Base-by-base conservation (phyloP, 2,888 invertebrate genomes). In the Stramonita haemastoma region DNA sequence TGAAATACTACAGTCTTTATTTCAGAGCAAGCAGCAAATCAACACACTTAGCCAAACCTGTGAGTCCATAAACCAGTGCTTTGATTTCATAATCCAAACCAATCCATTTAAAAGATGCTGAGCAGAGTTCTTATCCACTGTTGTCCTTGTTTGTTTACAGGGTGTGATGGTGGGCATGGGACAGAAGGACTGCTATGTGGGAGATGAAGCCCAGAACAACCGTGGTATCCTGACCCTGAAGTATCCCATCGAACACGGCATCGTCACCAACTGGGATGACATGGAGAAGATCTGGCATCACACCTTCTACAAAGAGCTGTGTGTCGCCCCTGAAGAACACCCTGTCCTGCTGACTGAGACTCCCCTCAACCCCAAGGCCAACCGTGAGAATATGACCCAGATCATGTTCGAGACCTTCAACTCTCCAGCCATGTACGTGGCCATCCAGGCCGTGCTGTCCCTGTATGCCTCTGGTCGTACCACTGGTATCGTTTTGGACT, bases 391-490 rank as follows among this genome's bases (percentile, higher is more conserved):
- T 97, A 98, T 98, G 98, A 98, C 98, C 91, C 93, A 94, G 92
- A 94, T 92, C 92, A 95, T 93, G 94, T 94, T 93, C 87, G 94
- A 95, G 96, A 98, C 98, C 91, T 96, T 96, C 96, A 97, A 96
- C 95, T 95, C 96, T 94, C 98, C 98, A 92, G 98, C 98, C 73
- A 98, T 98, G 98, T 98, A 98, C 96, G 98, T 98, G 92, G 98
- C 98, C 96, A 98, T 98, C 97, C 98, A 98, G 97, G 98, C 98
- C 94, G 98, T 98, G 94, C 97, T 98, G 92, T 98, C 98, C 83
- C 97, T 98, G 96, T 98, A 98, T 97, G 98, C 98, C 93, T 98
- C 98, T 96, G 98, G 98, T 97, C 98, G 98, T 97, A 98, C 98
- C 96, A 98, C 98, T 96, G 98, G 98, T 97, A 98, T 98, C 96